A percentile compares a stretch with the other conserved stretches of the same genome.
These are phyloP conservation scores for Sitta europaea DNA, from an alignment of 2,113 vertebrate species.

Conservation along the genomic window DNA sequence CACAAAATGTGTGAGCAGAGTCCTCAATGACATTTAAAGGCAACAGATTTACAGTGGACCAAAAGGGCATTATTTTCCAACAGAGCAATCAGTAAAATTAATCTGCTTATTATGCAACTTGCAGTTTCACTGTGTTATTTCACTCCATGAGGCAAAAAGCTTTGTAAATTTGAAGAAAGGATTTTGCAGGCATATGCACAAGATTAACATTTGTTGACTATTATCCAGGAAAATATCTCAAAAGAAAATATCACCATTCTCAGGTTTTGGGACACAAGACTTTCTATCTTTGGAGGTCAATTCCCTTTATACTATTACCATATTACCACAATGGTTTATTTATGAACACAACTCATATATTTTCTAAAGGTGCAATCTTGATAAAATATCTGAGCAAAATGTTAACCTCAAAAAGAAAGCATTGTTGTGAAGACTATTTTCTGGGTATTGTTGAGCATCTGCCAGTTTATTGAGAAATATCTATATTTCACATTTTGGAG, in stretches of 20 bases:
- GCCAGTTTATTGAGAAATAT: not conserved
- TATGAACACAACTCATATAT: not conserved
- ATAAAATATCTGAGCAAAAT: not conserved
- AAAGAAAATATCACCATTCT: not conserved
- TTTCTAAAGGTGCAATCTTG: not conserved
- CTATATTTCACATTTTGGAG: not conserved
- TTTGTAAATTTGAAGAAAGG: constrained; percentile 39
- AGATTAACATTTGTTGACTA: not conserved
- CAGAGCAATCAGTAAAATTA: not conserved
- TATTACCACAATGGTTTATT: not conserved
- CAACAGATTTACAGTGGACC: not conserved
- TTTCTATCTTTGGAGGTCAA: not conserved
- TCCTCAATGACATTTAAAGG: not conserved
- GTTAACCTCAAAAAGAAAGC: not conserved
- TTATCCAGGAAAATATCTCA: not conserved
- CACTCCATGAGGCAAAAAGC: not conserved
- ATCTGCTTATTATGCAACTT: not conserved
- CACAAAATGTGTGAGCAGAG: not conserved
- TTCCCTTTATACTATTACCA: not conserved
- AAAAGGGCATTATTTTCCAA: not conserved
- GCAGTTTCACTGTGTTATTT: not conserved
- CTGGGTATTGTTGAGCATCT: not conserved
- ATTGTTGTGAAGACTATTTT: not conserved
- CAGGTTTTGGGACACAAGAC: not conserved
- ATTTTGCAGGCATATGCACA: not conserved